Evolutionary conservation across 2,888 invertebrate species (phyloP).

Genomic region (Nomada hirtipes): DNA sequence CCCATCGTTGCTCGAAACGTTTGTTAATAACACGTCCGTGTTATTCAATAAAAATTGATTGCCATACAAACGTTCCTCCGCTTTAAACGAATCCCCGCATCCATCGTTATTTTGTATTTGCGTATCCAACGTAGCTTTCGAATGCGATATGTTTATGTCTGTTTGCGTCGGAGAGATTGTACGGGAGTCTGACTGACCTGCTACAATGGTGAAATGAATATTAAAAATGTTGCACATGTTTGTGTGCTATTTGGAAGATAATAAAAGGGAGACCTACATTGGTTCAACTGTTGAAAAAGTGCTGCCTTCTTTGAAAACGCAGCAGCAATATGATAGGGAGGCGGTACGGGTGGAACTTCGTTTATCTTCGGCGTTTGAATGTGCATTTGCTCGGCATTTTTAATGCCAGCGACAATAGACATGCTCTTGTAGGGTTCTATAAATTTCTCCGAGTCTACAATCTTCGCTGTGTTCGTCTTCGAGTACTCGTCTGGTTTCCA

Average conservation of each 20-base stretch:
- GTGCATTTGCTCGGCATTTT: constrained; percentile 70
- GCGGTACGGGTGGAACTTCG: constrained; percentile 85
- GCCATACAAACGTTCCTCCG: constrained; percentile 50
- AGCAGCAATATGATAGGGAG: constrained; percentile 94
- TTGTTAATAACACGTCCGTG: constrained; percentile 13
- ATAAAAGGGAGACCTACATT: constrained; percentile 58
- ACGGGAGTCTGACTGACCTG: constrained; percentile 48
- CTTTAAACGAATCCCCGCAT: constrained; percentile 48
- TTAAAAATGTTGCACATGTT: background rate
- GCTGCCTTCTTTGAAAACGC: constrained; percentile 92
- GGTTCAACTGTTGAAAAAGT: constrained; percentile 80
- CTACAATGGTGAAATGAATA: constrained; percentile 32
- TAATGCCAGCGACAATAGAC: constrained; percentile 60
- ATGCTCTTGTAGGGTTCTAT: constrained; percentile 76
- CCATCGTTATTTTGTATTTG: constrained; percentile 49
- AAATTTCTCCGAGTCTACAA: constrained; percentile 80
- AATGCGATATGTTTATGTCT: constrained; percentile 52
- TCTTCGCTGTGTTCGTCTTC: constrained; percentile 80
- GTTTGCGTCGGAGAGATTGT: constrained; percentile 44
- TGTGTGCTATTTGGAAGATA: background rate
- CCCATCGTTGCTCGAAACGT: constrained; percentile 36
- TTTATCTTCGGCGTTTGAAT: constrained; percentile 71
- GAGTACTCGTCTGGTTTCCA: constrained; percentile 82
- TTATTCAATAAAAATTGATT: constrained; percentile 36
- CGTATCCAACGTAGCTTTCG: constrained; percentile 48